Evolutionary conservation across 2,113 vertebrate genomes (phyloP).

Genomic region (Bubo bubo): DNA sequence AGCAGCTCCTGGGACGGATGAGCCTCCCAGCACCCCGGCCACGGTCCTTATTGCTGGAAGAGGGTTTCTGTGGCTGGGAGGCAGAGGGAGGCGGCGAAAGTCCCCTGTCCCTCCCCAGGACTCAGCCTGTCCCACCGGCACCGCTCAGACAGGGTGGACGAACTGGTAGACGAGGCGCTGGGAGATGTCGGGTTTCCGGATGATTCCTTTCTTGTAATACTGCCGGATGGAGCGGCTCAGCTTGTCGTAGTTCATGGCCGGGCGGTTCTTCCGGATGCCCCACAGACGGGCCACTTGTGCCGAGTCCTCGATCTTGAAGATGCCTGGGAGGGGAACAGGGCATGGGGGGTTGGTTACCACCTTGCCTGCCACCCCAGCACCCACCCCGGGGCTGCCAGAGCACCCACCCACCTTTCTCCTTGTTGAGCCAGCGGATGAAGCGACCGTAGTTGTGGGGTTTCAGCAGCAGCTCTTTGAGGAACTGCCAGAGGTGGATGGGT

Average conservation of each 20-base stretch:
- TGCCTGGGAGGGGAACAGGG: slow-evolving; percentile 75
- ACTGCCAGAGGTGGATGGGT: slow-evolving; percentile 98
- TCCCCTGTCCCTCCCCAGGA: not conserved
- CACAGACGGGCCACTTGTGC: slow-evolving; percentile 94
- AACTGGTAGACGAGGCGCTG: slow-evolving; percentile 99
- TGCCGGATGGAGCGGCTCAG: slow-evolving; percentile 98
- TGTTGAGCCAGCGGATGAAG: slow-evolving; percentile 97
- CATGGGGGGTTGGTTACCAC: not conserved
- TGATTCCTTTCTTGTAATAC: slow-evolving; percentile 99
- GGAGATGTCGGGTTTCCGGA: slow-evolving; percentile 94
- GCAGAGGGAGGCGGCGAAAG: not conserved
- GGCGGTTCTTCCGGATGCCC: slow-evolving; percentile 96
- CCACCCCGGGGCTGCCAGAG: fast-evolving
- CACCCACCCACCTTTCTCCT: slow-evolving; percentile 87
- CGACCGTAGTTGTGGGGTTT: slow-evolving; percentile 94
- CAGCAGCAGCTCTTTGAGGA: slow-evolving; percentile 92
- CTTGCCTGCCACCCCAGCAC: fast-evolving
- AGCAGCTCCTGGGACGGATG: not conserved
- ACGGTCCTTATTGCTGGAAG: not conserved
- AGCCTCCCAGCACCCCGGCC: not conserved
- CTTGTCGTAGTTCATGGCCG: slow-evolving; percentile 99
- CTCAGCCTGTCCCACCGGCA: not conserved
- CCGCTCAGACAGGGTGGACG: slow-evolving; percentile 88
- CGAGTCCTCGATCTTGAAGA: slow-evolving; percentile 98
- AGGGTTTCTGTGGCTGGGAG: not conserved